A percentile compares a stretch with the other conserved stretches of the same genome.
phyloP scores from a whole-genome alignment of 2,888 invertebrate species.

The Galerucella calmariensis region DNA sequence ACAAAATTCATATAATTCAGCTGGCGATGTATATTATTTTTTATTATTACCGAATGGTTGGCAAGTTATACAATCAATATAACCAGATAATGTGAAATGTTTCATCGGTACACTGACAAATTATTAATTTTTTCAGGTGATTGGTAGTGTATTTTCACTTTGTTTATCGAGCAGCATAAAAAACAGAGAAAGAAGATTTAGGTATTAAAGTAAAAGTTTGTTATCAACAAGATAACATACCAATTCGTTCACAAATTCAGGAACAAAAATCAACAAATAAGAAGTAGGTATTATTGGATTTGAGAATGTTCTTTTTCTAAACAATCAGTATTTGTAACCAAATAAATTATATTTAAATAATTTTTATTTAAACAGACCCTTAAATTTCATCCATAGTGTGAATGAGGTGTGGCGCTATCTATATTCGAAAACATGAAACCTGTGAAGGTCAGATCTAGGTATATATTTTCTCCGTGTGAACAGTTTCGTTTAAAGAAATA shows the following conservation, averaged over 20 bases:
- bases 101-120: not conserved
- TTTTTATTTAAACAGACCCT: not conserved
- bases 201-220: conserved; percentile 37
- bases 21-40: too few relatives aligned
- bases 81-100: not conserved
- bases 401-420: too few relatives aligned
- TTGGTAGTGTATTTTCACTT: conserved; percentile 47
- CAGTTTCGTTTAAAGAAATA: too few relatives aligned
- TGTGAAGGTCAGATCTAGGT: too few relatives aligned
- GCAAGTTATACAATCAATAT: not conserved
- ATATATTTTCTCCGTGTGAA: too few relatives aligned
- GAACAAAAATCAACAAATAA: not conserved
- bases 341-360: not conserved
- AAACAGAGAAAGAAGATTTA: conserved; percentile 47
- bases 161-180: conserved; percentile 49
- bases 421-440: too few relatives aligned
- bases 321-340: not conserved
- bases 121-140: conserved; percentile 43
- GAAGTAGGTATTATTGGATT: not conserved
- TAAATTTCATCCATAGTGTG: not conserved
- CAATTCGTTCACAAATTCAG: not conserved
- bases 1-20: too few relatives aligned
- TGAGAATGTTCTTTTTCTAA: not conserved
- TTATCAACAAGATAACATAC: not conserved
- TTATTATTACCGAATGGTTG: not conserved